Percentiles rank a stretch among this genome's conserved stretches.
Conservation (phyloP, 2,888 invertebrate genomes). For the Perdita meconis region DNA sequence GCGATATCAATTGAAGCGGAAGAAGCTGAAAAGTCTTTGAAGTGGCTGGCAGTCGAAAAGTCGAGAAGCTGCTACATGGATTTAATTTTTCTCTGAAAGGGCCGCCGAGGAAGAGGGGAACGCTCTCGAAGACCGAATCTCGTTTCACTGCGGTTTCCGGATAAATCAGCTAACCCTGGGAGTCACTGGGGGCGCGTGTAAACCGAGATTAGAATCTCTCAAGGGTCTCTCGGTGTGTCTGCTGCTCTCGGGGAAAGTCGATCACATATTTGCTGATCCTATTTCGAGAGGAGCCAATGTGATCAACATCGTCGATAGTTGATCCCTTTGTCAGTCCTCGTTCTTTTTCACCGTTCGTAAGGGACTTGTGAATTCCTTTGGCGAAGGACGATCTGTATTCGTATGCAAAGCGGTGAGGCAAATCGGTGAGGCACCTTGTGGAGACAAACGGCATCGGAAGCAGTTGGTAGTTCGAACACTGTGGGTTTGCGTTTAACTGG, state of each 20-base stretch:
- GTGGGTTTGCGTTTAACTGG: no score
- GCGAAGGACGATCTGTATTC: no score
- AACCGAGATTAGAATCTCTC: slow-evolving; percentile 24
- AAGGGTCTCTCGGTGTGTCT: slow-evolving; percentile 4
- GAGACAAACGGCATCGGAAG: no score
- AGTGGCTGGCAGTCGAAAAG: neutral
- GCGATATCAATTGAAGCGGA: neutral
- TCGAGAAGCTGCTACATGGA: slow-evolving; percentile 5
- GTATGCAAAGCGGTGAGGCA: no score
- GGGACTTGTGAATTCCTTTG: no score
- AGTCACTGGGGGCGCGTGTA: neutral
- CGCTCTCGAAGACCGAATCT: slow-evolving; percentile 1
- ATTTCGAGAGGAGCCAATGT: neutral
- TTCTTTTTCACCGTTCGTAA: neutral
- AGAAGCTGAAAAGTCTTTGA: neutral
- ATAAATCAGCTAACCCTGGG: neutral
- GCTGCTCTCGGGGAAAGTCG: neutral
- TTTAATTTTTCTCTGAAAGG: slow-evolving; percentile 8
- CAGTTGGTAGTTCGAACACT: no score
- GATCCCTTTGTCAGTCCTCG: neutral
- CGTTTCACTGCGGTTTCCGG: slow-evolving; percentile 1
- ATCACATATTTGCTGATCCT: slow-evolving; percentile 4
- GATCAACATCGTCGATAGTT: neutral
- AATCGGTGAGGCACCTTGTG: no score
- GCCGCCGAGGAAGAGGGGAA: no score